phyloP scores from a whole-genome alignment of 2,888 invertebrate species.

The Taenaris catops region DNA sequence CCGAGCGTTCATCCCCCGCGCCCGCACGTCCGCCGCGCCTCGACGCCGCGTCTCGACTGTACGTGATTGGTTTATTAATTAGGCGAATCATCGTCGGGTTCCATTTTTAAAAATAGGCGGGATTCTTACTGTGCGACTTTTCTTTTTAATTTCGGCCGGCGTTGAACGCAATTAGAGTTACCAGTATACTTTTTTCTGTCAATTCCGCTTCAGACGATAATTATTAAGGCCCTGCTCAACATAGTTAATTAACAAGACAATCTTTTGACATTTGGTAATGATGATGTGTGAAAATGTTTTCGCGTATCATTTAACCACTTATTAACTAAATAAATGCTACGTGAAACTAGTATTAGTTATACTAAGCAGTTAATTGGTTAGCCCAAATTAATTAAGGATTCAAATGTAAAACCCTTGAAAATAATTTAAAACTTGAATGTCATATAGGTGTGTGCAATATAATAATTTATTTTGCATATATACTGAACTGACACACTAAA shows the following conservation, averaged over 20 bases:
- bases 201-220: slow-evolving; percentile 51
- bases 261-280: no score
- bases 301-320: no score
- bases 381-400: no score
- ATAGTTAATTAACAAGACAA: slow-evolving; percentile 49
- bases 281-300: no score
- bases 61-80: slow-evolving; percentile 81
- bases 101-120: slow-evolving; percentile 79
- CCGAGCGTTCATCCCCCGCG: slow-evolving; percentile 74
- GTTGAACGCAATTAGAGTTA: slow-evolving; percentile 75
- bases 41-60: slow-evolving; percentile 77
- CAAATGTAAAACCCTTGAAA: no score
- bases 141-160: slow-evolving; percentile 74
- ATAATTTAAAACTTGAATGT: no score
- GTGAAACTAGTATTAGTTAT: no score
- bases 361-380: no score
- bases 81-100: slow-evolving; percentile 72
- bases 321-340: no score
- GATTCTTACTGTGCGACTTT: slow-evolving; percentile 74
- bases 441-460: no score
- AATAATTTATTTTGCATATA: no score
- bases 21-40: slow-evolving; percentile 77
- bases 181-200: slow-evolving; percentile 64
- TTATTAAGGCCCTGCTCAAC: slow-evolving; percentile 44
- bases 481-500: no score